Base-by-base conservation (phyloP, 2,888 invertebrate genomes). In the Orchesellides sinensis region DNA sequence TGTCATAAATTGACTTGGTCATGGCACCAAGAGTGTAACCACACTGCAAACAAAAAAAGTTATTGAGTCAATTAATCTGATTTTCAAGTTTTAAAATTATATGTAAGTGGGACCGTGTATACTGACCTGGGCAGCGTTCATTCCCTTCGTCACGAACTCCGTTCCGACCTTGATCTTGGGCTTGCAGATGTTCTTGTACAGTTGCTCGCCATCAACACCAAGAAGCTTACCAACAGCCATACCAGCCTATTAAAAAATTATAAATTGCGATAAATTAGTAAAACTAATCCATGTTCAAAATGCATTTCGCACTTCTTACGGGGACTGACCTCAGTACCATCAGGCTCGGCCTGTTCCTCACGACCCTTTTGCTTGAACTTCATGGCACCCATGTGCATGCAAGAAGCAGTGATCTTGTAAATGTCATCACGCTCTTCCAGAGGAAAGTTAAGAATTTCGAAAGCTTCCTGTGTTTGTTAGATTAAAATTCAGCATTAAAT, bases 331-430 rank as follows among this genome's bases (percentile, higher is more conserved):
- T 82, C 85, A 6, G 32, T 14, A 14, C 83, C 85, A 77, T 79
- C 85, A 8, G 82, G 49, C 23, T 84, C 84, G 10, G 85, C 85
- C 19, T 85, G 85, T 21, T 84, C 92, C 23, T 84, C 83, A 25
- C 83, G 73, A 49, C 92, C 92, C 86, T 92, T 91, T 90, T 93
- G 93, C 89, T 93, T 93, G 91, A 93, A 93, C 90, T 92, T 92
- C 91, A 92, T 91, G 89, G 92, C 92, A 92, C 86, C 86, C 83
- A 84, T 84, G 78, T 86, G 86, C 86, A 86, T 86, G 72, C 84
- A 84, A 65, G 86, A 81, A 14, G 84, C 86, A 27, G 86, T 84
- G 72, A 86, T 78, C 27, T 40, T 78, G 82, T 86, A 86, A 88
- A 92, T 89, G 84, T 92, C 90, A 70, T 89, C 87, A 89, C 92